These are phyloP conservation scores for Drosophila nigromelanica DNA, from an alignment of 1,140 invertebrate genomes.

Conservation along the genomic window DNA sequence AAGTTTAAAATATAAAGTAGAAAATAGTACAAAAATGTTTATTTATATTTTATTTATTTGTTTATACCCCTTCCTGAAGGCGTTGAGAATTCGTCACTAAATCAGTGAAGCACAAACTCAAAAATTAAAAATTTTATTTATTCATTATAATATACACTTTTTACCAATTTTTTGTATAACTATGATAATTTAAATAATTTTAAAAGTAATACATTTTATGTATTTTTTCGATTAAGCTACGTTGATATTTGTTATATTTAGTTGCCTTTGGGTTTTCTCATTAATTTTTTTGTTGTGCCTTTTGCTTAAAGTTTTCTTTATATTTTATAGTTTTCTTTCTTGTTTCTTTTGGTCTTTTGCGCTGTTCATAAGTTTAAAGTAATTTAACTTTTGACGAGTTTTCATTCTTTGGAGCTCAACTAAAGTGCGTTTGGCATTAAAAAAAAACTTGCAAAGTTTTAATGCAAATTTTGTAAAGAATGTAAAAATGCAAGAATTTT, in stretches of 20 bases:
- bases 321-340: constrained; percentile 45
- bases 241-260: no score
- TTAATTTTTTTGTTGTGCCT: constrained; percentile 37
- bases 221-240: no score
- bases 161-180: no score
- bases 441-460: constrained; percentile 45
- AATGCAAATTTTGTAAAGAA: constrained; percentile 38
- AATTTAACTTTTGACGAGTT: constrained; percentile 72
- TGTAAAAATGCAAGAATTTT: constrained; percentile 12
- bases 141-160: no score
- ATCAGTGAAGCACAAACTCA: no score
- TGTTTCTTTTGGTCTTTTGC: constrained; percentile 21
- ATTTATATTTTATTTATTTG: neutral
- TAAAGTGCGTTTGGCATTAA: constrained; percentile 29
- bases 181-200: no score
- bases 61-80: no score
- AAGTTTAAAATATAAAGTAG: neutral
- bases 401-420: constrained; percentile 37
- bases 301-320: constrained; percentile 37
- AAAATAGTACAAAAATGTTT: no score
- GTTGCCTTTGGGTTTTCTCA: neutral
- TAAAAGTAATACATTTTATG: no score
- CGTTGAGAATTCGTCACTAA: no score
- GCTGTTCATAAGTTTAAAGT: constrained; percentile 66
- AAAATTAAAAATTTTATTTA: no score